A percentile compares a stretch with the other conserved stretches of the same genome.
Conservation (phyloP, 2,113 vertebrate genomes). For the Gobius niger region DNA sequence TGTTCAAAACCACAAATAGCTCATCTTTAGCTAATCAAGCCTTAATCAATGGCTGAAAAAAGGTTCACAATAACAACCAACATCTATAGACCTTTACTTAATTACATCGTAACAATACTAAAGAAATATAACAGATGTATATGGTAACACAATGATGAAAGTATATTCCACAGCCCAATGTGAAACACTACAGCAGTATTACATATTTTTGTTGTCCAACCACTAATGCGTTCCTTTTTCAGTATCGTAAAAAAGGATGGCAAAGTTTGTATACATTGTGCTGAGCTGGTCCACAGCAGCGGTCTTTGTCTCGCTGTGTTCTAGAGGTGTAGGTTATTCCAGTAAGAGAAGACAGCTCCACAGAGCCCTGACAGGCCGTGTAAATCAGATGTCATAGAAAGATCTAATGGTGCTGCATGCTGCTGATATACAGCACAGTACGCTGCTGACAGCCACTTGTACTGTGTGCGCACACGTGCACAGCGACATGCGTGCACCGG, state of each 20-base stretch:
- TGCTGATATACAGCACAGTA: constrained; percentile 52
- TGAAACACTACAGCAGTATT: no score
- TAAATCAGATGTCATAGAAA: constrained; percentile 72
- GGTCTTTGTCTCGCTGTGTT: constrained; percentile 52
- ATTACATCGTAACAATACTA: no score
- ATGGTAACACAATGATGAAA: no score
- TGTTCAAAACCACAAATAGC: constrained; percentile 28
- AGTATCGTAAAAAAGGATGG: neutral
- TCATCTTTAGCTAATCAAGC: constrained; percentile 26
- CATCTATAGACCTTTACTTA: no score
- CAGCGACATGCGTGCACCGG: constrained; percentile 12
- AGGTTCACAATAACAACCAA: no score
- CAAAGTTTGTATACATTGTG: neutral
- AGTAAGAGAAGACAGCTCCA: constrained; percentile 65
- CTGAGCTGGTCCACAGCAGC: neutral
- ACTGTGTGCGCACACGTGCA: constrained; percentile 11
- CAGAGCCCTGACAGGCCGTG: constrained; percentile 56
- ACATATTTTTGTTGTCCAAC: no score
- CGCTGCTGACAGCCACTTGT: constrained; percentile 57
- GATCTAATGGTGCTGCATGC: constrained; percentile 67
- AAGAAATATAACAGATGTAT: no score
- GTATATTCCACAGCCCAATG: no score
- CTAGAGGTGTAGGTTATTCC: constrained; percentile 56
- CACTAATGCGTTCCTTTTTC: neutral
- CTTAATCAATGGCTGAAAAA: no score